Evolutionary conservation across 2,888 invertebrate species (phyloP), one percentile per base, ranked within the genome.

Genomic region (Spodoptera picta): DNA sequence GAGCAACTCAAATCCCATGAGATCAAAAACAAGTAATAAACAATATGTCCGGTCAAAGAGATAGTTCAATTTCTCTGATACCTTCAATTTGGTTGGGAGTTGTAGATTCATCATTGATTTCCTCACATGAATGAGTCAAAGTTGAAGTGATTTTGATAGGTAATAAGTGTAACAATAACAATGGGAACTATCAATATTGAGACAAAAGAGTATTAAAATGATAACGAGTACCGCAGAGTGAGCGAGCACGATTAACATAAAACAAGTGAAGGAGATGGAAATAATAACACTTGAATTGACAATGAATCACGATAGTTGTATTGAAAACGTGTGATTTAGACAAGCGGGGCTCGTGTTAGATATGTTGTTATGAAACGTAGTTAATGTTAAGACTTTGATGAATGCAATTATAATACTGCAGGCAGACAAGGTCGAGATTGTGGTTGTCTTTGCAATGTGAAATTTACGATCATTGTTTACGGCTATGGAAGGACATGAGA

Each of bases 271-370:
- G 54, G 69, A 76, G 75, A 80, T 65, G 71, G 77, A 74, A 71
- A 75, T 70, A 83, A 81, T 74, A 85, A 85, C 90, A 91, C 88
- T 89, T 90, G 90, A 84, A 86, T 83, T 83, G 87, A 90, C 86
- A 88, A 80, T 91, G 89, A 90, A 84, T 90, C 87, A 90, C 81
- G 69, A 62, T 68, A 61, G 54, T 75, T 56, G 45, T 70, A 76
- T 73, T 82, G 74, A 80, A 77, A 80, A 82, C 73, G 73, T 80
- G 62, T 79, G 75, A 61, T 79, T 73, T 69, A 75, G 67, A 73
- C 72, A 67, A 73, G 65, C 65, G 56, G 36, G 71, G 63, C 65
- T 72, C 49, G 52, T 57, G 43, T 73, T 63, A 70, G 63, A 73
- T 72, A 55, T 66, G 47, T 73, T 58, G 47, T 70, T 66, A 51